A percentile compares a stretch with the other conserved stretches of the same genome.
phyloP scores from a whole-genome alignment of 2,888 invertebrate genomes.

The Toxonevra muliebris region DNA sequence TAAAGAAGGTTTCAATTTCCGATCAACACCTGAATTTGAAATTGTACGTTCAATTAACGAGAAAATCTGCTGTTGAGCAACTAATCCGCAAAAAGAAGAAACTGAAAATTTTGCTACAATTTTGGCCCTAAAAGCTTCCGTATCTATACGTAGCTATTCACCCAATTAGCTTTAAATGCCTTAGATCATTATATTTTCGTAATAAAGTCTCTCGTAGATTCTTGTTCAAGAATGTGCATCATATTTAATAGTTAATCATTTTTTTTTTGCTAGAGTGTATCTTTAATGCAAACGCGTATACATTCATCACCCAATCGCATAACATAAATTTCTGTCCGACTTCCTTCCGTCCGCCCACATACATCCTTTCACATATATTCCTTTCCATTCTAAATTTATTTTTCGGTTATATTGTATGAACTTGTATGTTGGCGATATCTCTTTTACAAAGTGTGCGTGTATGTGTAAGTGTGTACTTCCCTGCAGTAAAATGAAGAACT shows the following conservation, averaged over 20 bases:
- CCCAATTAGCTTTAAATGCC: no score
- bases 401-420: neutral
- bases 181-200: no score
- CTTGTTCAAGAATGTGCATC: no score
- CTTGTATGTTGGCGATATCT: neutral
- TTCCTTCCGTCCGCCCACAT: slow-evolving; percentile 1
- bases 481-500: no score
- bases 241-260: no score
- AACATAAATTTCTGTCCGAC: slow-evolving; percentile 10
- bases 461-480: neutral
- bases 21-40: slow-evolving; percentile 97
- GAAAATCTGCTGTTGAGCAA: slow-evolving; percentile 92
- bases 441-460: neutral
- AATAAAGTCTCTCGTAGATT: no score
- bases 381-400: neutral
- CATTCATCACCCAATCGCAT: slow-evolving; percentile 10
- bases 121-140: slow-evolving; percentile 70
- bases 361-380: neutral
- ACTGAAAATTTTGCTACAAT: slow-evolving; percentile 90
- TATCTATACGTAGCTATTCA: no score
- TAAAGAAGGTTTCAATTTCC: slow-evolving; percentile 96
- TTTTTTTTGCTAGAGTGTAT: no score
- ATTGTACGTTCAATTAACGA: slow-evolving; percentile 96
- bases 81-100: slow-evolving; percentile 96
- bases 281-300: neutral